Evolutionary conservation across 2,888 invertebrate genomes (phyloP).

Genomic region (Megaustenia siamemsis): DNA sequence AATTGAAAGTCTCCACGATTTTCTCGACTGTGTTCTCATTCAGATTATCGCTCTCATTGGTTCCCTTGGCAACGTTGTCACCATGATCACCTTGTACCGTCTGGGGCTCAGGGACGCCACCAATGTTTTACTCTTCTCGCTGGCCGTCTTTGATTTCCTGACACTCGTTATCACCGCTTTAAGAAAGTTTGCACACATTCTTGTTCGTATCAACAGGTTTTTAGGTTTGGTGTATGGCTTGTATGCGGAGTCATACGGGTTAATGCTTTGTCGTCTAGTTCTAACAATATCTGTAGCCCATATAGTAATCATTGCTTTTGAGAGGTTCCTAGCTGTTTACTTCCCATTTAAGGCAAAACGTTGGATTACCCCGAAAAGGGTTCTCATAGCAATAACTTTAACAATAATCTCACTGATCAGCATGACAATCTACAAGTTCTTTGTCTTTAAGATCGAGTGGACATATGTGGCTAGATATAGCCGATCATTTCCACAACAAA

Average conservation of each 20-base stretch:
- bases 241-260: neutral
- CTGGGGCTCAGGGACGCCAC: neutral
- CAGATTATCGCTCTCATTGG: slow-evolving; percentile 11
- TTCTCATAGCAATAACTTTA: neutral
- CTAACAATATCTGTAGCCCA: neutral
- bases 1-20: neutral
- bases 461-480: neutral
- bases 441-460: neutral
- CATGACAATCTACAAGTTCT: neutral
- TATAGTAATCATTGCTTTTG: slow-evolving; percentile 23
- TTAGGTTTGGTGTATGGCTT: neutral
- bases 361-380: slow-evolving; percentile 7
- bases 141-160: slow-evolving; percentile 12
- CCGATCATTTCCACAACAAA: neutral
- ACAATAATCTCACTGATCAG: neutral
- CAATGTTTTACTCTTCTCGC: slow-evolving; percentile 25
- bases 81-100: neutral
- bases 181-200: neutral
- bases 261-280: neutral
- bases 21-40: neutral
- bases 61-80: slow-evolving; percentile 6
- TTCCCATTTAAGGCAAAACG: slow-evolving; percentile 12
- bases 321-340: slow-evolving; percentile 33
- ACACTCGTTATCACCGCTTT: neutral
- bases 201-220: neutral